These are phyloP conservation scores for Phymanthus crucifer DNA, from an alignment of 92 coral and sea anemone genomes.

Conservation along the genomic window DNA sequence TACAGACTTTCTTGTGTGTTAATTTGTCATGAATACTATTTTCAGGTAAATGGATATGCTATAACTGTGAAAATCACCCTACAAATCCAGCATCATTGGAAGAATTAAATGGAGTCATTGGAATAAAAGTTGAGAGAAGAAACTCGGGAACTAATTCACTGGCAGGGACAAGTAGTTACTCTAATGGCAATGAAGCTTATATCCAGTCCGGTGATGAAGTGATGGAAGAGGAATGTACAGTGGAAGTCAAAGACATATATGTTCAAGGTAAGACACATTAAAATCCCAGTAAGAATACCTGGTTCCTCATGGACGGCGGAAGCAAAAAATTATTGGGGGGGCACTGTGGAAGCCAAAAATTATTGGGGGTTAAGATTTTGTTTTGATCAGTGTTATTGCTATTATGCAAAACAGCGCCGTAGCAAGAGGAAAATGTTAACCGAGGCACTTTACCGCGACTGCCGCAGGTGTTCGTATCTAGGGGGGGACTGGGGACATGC, in stretches of 20 bases:
- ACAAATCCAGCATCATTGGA: conserved; percentile 78
- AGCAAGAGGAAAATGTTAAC: no score
- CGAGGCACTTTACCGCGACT: no score
- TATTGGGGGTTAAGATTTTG: no score
- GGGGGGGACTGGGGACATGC: no score
- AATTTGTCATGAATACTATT: neutral
- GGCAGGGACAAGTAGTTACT: neutral
- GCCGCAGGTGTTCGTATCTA: no score
- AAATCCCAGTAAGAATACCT: no score
- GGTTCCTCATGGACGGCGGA: no score
- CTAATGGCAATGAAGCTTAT: neutral
- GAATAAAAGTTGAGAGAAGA: conserved; percentile 27
- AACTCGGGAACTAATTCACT: neutral
- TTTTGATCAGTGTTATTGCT: no score
- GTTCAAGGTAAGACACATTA: conserved; percentile 68
- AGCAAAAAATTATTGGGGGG: no score
- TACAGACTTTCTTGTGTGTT: no score
- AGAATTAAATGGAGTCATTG: conserved; percentile 57
- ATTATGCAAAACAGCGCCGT: no score
- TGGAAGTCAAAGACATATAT: conserved; percentile 88
- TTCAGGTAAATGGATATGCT: conserved; percentile 96
- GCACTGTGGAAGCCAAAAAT: no score
- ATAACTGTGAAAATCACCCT: conserved; percentile 89
- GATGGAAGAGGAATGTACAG: conserved; percentile 65
- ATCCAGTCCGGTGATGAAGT: conserved; percentile 53